Evolutionary conservation across 2,797 vertebrate species (phyloP).

Genomic region (Nothura maculosa): DNA sequence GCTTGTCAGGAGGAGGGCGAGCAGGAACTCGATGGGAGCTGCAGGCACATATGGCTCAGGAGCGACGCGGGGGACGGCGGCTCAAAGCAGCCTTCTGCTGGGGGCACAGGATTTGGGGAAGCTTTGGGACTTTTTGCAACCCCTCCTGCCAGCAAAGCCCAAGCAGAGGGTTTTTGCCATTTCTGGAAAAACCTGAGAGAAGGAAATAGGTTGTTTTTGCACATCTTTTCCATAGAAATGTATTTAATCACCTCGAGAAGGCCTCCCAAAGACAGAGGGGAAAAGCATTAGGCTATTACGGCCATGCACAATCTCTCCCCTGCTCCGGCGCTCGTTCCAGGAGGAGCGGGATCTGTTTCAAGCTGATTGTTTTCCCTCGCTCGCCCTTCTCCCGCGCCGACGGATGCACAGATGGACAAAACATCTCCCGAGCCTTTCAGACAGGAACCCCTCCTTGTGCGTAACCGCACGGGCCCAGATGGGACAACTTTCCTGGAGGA

Average conservation of each 20-base stretch:
- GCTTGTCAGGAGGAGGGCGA: conserved; percentile 46
- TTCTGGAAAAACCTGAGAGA: conserved; percentile 16
- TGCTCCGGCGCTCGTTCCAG: neutral
- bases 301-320: neutral
- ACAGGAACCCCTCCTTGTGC: neutral
- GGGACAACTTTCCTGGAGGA: neutral
- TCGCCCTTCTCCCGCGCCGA: neutral
- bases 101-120: conserved; percentile 29
- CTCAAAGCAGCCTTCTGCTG: conserved; percentile 58
- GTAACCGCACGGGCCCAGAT: neutral
- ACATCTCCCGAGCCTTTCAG: neutral
- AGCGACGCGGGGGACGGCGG: conserved; percentile 45
- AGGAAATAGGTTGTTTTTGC: neutral
- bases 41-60: conserved; percentile 43
- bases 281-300: conserved; percentile 29
- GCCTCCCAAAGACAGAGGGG: conserved; percentile 55
- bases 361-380: conserved; percentile 3
- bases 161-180: conserved; percentile 12
- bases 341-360: conserved; percentile 27
- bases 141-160: neutral
- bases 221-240: neutral
- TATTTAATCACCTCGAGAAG: conserved; percentile 56
- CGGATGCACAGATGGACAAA: conserved; percentile 36
- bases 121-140: neutral
- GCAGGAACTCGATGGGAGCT: conserved; percentile 13